Conservation (phyloP, 1,140 invertebrate genomes). For the Pygmarrhopalites habei region DNA sequence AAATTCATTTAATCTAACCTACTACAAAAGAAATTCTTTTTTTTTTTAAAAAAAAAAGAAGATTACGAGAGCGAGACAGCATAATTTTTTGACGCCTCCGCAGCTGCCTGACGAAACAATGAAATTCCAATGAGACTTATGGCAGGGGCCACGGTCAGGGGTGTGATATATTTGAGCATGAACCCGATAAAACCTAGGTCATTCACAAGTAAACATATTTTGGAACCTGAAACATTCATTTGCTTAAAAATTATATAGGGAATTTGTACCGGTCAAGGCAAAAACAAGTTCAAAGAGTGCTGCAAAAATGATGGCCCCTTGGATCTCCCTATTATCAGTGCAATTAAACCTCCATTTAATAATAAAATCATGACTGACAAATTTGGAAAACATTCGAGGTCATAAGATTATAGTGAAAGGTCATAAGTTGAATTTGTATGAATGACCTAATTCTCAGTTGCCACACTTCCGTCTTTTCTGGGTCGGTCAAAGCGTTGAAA, state of each 20-base stretch:
- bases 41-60: not conserved
- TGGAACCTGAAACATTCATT: too few species aligned
- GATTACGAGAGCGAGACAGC: constrained; percentile 65
- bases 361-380: too few species aligned
- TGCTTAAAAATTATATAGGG: too few species aligned
- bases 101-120: constrained; percentile 66
- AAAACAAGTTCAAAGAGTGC: constrained; percentile 48
- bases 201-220: too few species aligned
- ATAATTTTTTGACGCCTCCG: constrained; percentile 69
- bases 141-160: constrained; percentile 70
- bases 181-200: constrained; percentile 61
- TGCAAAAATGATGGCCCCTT: constrained; percentile 49
- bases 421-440: too few species aligned
- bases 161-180: constrained; percentile 64
- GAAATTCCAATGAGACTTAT: constrained; percentile 71
- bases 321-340: constrained; percentile 44
- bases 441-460: constrained; percentile 46
- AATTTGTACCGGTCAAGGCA: constrained; percentile 45
- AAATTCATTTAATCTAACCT: constrained; percentile 9
- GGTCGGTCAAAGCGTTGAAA: constrained; percentile 26
- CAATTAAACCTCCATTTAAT: too few species aligned
- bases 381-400: too few species aligned
- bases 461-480: constrained; percentile 45
- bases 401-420: too few species aligned
- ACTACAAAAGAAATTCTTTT: not conserved